Conservation (phyloP, 2,888 invertebrate species). For the Epirrhoe alternata region DNA sequence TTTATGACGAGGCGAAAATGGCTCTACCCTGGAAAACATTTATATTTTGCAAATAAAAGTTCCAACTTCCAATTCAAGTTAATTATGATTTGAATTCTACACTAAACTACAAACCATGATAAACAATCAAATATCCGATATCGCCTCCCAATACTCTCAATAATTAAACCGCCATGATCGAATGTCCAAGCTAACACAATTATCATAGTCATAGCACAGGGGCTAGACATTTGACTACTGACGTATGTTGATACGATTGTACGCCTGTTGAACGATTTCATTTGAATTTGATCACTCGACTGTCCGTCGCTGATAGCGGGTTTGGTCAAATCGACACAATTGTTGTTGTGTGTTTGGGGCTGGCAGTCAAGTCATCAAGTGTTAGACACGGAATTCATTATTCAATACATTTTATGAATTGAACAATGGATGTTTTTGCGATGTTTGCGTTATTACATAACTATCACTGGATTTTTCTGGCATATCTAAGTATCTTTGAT, state of each 20-base stretch:
- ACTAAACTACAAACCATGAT: neutral
- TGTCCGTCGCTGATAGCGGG: constrained; percentile 75
- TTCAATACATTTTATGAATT: too few species aligned
- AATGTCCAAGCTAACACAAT: constrained; percentile 55
- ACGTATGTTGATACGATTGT: constrained; percentile 82
- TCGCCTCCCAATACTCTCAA: constrained; percentile 25
- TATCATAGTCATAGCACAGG: constrained; percentile 44
- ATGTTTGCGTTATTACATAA: too few species aligned
- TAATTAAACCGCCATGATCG: constrained; percentile 41
- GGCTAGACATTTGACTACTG: constrained; percentile 71
- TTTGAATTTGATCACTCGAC: constrained; percentile 83
- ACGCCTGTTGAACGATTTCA: constrained; percentile 76
- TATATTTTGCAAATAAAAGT: too few species aligned
- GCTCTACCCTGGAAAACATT: too few species aligned
- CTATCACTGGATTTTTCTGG: too few species aligned
- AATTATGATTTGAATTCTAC: neutral
- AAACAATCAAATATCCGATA: neutral
- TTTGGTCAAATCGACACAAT: constrained; percentile 31
- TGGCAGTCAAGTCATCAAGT: neutral
- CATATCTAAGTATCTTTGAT: too few species aligned
- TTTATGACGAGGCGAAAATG: too few species aligned
- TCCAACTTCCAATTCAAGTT: neutral
- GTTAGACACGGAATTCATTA: neutral
- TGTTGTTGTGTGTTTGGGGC: constrained; percentile 11
- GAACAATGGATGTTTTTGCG: too few species aligned